Evolutionary conservation across 2,888 invertebrate genomes (phyloP), one percentile per base, ranked within the genome.

Genomic region (Chrysina gloriosa): DNA sequence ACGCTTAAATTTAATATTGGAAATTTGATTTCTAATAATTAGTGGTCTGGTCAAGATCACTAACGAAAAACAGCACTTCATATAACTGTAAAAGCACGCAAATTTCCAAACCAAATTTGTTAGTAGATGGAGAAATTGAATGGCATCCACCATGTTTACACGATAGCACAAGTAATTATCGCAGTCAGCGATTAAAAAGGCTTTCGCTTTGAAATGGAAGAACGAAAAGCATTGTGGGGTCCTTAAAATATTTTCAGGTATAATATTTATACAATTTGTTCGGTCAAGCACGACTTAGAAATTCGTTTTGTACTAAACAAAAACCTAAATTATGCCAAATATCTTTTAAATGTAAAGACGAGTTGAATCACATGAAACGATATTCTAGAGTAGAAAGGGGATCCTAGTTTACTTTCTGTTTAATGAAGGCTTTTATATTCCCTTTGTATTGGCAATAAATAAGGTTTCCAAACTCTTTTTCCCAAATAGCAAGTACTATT

Each of bases 71-170:
- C 6, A 34, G 21, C 21, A 21, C 19, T 11, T 36, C 7, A n/a
- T 25, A 27, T 11, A 39, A n/a, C 27, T 25, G 23, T 50, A 39
- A 39, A 9, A 16, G 9, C 14, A 39, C 11, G n/a, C 16, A n/a
- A n/a, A n/a, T n/a, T n/a, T n/a, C n/a, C 16, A 39, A 39, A 7
- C 11, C 7, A 5, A 29, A 5, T 39, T 39, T 39, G 11, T 39
- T 48, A 27, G 48, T 48, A 9, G 23, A 48, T 48, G 25, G 5
- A 52, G 34, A 31, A 52, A 16, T 19, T 16, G n/a, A 52, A 52
- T 31, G 19, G 52, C 31, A 52, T 19, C 29, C 16, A 52, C 52
- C 7, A 31, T 31, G 52, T 52, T 52, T 52, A 56, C 23, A 56
- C 34, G 56, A 36, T 14, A 56, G 19, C 16, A 21, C 9, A 52